A percentile compares a stretch with the other conserved stretches of the same genome.
These are phyloP conservation scores for Cotesia congregata DNA, from an alignment of 2,888 invertebrate species.

Conservation along the genomic window DNA sequence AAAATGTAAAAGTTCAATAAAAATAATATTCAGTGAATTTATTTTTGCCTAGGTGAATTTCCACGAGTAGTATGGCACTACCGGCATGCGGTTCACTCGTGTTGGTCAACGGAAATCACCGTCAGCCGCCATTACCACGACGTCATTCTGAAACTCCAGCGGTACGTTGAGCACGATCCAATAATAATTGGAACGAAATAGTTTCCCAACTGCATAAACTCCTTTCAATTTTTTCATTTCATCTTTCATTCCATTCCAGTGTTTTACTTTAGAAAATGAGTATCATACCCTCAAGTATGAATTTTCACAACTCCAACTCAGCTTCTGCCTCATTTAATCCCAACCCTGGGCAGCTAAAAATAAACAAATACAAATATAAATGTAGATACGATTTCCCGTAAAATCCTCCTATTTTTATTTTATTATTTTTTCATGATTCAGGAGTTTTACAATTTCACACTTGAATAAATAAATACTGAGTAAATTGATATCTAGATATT, in stretches of 20 bases:
- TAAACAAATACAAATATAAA: not conserved
- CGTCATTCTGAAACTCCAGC: constrained; percentile 65
- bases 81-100: constrained; percentile 60
- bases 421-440: not conserved
- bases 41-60: constrained; percentile 56
- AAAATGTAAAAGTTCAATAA: not conserved
- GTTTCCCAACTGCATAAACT: not conserved
- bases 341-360: not conserved
- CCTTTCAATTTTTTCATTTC: not conserved
- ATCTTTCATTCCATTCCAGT: not conserved
- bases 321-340: not conserved
- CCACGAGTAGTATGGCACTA: constrained; percentile 65
- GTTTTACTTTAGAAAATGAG: not conserved
- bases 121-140: constrained; percentile 63
- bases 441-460: not conserved
- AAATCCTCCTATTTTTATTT: not conserved
- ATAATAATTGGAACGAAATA: constrained; percentile 34
- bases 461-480: not conserved
- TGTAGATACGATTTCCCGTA: not conserved
- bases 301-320: not conserved
- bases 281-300: not conserved
- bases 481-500: not conserved
- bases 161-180: constrained; percentile 52
- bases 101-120: constrained; percentile 56
- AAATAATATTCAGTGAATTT: not conserved